Conservation (phyloP, 1,140 invertebrate genomes). For the Babylonia areolata region DNA sequence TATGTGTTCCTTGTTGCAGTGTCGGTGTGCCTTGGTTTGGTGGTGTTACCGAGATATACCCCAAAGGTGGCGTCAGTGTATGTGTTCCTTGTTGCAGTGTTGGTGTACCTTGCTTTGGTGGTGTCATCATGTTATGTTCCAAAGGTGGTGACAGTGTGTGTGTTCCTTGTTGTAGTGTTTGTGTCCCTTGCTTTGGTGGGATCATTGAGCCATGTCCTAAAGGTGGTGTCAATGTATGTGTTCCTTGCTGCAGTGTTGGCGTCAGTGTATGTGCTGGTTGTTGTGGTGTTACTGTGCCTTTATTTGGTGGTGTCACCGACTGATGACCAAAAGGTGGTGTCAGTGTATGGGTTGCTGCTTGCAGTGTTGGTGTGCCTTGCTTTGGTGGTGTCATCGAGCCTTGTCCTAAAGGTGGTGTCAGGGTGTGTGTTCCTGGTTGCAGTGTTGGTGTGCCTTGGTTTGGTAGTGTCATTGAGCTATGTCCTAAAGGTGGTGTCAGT, state of each 20-base stretch:
- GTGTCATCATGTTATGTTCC: background rate
- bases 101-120: background rate
- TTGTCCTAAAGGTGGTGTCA: background rate
- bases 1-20: background rate
- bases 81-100: background rate
- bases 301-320: background rate
- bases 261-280: too few species aligned
- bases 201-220: background rate
- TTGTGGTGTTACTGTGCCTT: background rate
- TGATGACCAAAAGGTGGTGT: background rate
- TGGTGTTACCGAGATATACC: background rate
- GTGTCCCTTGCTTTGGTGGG: background rate
- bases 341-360: background rate
- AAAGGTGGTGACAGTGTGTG: background rate
- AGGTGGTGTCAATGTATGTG: background rate
- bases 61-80: background rate
- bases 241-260: background rate
- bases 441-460: background rate
- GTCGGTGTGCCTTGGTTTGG: background rate
- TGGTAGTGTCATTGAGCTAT: background rate
- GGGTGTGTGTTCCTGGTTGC: background rate
- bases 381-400: background rate
- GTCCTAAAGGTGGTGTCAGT: background rate
- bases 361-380: background rate
- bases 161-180: background rate